Conservation (phyloP, 2,888 invertebrate species). For the Cyclophora punctaria region DNA sequence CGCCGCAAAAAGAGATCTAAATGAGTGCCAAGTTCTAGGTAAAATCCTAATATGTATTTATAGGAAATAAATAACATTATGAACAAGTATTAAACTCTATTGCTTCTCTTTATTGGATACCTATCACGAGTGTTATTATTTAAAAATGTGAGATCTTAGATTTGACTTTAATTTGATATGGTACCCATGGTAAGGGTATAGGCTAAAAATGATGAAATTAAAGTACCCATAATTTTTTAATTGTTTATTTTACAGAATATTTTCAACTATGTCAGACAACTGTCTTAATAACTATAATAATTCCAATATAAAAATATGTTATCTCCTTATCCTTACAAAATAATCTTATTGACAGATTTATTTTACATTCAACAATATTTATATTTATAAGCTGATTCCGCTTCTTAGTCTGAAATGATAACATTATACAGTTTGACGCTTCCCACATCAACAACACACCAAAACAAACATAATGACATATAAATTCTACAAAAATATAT, state of each 20-base stretch:
- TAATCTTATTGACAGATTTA: slow-evolving; percentile 59
- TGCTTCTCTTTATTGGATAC: no score
- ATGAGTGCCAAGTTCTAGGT: no score
- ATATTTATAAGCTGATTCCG: slow-evolving; percentile 1
- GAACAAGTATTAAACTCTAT: no score
- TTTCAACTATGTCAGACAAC: slow-evolving; percentile 62
- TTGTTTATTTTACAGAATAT: slow-evolving; percentile 68
- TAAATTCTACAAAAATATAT: slow-evolving; percentile 19
- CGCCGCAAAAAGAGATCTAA: no score
- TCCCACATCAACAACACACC: no score
- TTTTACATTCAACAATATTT: slow-evolving; percentile 17
- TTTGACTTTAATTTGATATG: no score
- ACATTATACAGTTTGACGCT: no score
- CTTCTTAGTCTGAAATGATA: no score
- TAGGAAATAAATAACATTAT: no score
- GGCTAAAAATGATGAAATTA: background rate
- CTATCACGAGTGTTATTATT: no score
- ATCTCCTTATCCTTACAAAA: slow-evolving; percentile 53
- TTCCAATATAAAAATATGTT: slow-evolving; percentile 74
- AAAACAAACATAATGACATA: background rate
- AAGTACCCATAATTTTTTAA: slow-evolving; percentile 30
- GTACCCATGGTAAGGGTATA: background rate
- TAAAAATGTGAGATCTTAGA: no score
- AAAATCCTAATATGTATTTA: no score
- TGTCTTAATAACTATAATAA: slow-evolving; percentile 60